phyloP scores from a whole-genome alignment of 2,113 vertebrate genomes.

The Lasiurus borealis region DNA sequence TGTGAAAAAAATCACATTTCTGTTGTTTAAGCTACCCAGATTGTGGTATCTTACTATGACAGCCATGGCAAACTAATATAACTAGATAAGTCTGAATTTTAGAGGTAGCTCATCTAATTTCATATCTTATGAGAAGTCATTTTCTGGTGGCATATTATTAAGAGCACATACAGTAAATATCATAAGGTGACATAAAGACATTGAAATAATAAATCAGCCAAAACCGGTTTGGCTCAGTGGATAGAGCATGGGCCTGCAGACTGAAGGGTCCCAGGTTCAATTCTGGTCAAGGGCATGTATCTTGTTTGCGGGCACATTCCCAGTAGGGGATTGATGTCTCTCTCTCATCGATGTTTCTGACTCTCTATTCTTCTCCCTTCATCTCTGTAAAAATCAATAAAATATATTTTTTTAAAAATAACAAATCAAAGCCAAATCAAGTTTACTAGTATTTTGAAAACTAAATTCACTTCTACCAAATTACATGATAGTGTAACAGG shows the following conservation, averaged over 20 bases:
- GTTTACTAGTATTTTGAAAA: background rate
- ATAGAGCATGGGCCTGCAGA: too few relatives aligned
- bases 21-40: background rate
- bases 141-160: background rate
- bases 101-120: background rate
- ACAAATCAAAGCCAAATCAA: background rate
- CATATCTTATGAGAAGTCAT: background rate
- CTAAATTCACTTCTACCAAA: slow-evolving; percentile 32
- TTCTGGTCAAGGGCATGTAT: too few relatives aligned
- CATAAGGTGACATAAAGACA: background rate
- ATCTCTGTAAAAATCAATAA: too few relatives aligned
- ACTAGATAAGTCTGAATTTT: background rate
- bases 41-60: too few relatives aligned
- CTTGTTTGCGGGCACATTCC: too few relatives aligned
- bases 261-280: too few relatives aligned
- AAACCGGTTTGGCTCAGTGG: too few relatives aligned
- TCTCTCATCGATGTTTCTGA: too few relatives aligned
- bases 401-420: background rate
- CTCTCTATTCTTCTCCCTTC: too few relatives aligned
- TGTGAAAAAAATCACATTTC: background rate
- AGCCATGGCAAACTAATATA: background rate
- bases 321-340: too few relatives aligned
- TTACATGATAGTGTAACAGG: background rate
- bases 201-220: background rate
- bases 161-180: slow-evolving; percentile 2